Conservation (phyloP, 2,888 invertebrate species). For the Odontomyia ornata region DNA sequence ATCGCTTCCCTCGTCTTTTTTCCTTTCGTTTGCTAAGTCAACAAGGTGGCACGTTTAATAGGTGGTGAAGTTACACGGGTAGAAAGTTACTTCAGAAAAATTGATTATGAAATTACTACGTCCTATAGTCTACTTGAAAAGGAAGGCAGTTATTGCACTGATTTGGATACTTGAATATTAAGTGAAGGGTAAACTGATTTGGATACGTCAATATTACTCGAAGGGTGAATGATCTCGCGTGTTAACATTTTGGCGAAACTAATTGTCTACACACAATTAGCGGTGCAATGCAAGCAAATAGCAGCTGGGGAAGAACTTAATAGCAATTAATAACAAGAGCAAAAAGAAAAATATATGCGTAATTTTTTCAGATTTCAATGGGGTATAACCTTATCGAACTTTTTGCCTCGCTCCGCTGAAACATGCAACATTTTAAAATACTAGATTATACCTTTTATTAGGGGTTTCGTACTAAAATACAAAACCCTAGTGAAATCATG, state of each 20-base stretch:
- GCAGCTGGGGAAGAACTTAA: no score
- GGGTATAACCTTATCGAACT: no score
- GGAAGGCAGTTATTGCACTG: background rate
- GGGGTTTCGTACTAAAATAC: no score
- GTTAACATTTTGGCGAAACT: slow-evolving; percentile 62
- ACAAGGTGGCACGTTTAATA: background rate
- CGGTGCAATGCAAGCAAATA: no score
- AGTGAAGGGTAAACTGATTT: background rate
- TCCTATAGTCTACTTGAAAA: background rate
- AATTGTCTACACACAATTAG: slow-evolving; percentile 59
- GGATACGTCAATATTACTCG: background rate
- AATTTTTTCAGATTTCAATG: no score
- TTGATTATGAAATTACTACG: background rate
- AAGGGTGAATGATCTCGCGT: slow-evolving; percentile 53
- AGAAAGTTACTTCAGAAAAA: slow-evolving; percentile 1
- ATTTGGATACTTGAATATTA: background rate
- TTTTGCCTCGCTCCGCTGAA: no score
- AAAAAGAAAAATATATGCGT: no score
- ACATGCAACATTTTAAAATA: no score
- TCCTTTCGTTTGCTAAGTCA: background rate
- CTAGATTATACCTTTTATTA: no score
- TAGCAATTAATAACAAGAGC: no score
- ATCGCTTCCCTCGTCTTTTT: slow-evolving; percentile 26
- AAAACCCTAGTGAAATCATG: no score
- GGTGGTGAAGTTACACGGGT: background rate